A percentile compares a stretch with the other conserved stretches of the same genome.
These are phyloP conservation scores for Lates calcarifer DNA, from an alignment of 2,113 vertebrate species.

Conservation along the genomic window DNA sequence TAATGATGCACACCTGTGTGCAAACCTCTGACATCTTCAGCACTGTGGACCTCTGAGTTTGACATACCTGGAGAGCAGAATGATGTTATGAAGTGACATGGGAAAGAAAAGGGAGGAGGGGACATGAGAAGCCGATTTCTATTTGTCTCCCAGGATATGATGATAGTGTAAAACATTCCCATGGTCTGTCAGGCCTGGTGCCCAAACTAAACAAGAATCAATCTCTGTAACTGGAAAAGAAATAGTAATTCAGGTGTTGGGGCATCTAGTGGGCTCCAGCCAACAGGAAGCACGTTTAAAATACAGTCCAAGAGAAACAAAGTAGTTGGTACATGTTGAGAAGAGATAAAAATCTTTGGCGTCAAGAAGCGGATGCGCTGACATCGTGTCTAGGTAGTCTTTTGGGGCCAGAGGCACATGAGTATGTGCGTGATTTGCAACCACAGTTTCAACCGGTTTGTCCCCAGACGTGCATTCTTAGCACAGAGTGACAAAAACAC, in stretches of 20 bases:
- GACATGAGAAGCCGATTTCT: background rate
- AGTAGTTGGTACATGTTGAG: background rate
- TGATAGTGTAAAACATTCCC: background rate
- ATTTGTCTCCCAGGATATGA: background rate
- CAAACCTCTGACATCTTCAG: background rate
- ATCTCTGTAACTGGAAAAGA: background rate
- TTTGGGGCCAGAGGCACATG: background rate
- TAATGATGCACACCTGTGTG: background rate
- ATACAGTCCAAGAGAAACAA: background rate
- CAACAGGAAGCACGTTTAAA: slow-evolving; percentile 1
- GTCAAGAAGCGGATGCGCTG: background rate
- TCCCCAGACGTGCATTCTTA: background rate
- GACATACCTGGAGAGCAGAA: slow-evolving; percentile 4
- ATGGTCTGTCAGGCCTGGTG: background rate
- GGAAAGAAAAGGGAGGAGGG: slow-evolving; percentile 21
- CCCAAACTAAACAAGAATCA: background rate
- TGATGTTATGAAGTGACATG: slow-evolving; percentile 23
- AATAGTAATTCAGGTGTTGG: background rate
- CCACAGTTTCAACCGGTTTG: background rate
- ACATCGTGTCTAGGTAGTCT: background rate
- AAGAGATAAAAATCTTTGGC: slow-evolving; percentile 9
- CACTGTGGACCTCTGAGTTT: slow-evolving; percentile 4
- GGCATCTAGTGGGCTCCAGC: background rate
- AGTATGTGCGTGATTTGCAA: background rate
- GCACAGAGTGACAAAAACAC: slow-evolving; percentile 6